These are phyloP conservation scores for Poliocrania exsul DNA, from an alignment of 2,797 vertebrate genomes.

Conservation along the genomic window DNA sequence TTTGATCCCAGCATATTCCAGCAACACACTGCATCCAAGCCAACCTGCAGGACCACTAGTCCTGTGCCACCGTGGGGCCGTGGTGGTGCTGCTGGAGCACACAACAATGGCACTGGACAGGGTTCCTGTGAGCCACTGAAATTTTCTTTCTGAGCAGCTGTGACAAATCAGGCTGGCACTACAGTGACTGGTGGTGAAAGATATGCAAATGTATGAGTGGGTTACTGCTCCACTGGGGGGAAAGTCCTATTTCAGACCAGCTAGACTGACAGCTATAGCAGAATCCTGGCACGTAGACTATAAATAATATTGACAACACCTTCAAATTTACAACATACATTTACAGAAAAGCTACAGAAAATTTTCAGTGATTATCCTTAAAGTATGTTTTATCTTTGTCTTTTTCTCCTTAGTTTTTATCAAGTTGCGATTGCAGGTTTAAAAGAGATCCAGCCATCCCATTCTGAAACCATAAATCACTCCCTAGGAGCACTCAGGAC, in stretches of 20 bases:
- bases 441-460: background rate
- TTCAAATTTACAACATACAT: background rate
- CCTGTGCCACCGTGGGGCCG: fast-evolving
- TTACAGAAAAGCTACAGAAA: constrained; percentile 28
- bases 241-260: constrained; percentile 70
- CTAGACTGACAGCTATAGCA: constrained; percentile 68
- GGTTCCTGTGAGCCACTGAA: background rate
- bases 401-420: background rate
- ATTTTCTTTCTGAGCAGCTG: background rate
- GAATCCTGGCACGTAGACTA: constrained; percentile 44
- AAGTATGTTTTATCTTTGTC: background rate
- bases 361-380: background rate
- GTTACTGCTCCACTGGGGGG: constrained; percentile 47
- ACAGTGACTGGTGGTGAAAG: constrained; percentile 44
- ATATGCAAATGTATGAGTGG: constrained; percentile 58
- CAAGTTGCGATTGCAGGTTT: background rate
- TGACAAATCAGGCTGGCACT: constrained; percentile 20
- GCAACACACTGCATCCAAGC: background rate
- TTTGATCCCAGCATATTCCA: background rate
- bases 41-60: background rate
- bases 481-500: background rate
- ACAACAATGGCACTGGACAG: background rate
- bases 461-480: background rate
- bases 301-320: constrained; percentile 59
- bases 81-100: background rate